These are phyloP conservation scores for Butorides virescens DNA, from an alignment of 2,113 vertebrate species.

Conservation along the genomic window DNA sequence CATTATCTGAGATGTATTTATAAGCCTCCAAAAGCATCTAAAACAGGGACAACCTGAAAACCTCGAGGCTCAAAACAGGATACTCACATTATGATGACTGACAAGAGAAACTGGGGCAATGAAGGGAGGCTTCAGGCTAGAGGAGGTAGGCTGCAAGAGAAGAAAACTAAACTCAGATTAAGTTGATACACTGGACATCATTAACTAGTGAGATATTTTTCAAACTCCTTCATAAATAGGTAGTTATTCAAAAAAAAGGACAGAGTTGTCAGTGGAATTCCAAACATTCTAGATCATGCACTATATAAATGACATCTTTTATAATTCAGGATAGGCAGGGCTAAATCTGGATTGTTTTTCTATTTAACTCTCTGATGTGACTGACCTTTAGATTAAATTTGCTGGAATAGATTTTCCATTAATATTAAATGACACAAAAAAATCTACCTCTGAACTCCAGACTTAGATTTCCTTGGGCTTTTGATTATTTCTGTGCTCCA, in stretches of 20 bases:
- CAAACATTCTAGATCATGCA: neutral
- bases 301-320: conserved; percentile 31
- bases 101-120: neutral
- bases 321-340: conserved; percentile 31
- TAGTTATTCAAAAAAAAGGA: neutral
- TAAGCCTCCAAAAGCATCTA: neutral
- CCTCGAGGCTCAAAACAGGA: neutral
- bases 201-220: neutral
- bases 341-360: conserved; percentile 49
- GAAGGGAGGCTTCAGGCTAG: neutral
- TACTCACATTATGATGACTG: neutral
- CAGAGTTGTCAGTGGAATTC: neutral
- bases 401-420: conserved; percentile 42
- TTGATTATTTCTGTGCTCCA: conserved; percentile 34
- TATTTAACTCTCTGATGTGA: conserved; percentile 24
- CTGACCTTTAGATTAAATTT: conserved; percentile 67
- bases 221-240: neutral
- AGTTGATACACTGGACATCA: neutral
- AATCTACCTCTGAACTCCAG: conserved; percentile 9
- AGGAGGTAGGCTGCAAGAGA: neutral
- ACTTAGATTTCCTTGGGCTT: neutral
- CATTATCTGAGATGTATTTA: neutral
- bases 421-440: conserved; percentile 57
- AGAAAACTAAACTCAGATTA: neutral
- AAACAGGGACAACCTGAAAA: neutral